A percentile compares a stretch with the other conserved stretches of the same genome.
Evolutionary conservation across 2,888 invertebrate species (phyloP).

Genomic region (Salticus scenicus): DNA sequence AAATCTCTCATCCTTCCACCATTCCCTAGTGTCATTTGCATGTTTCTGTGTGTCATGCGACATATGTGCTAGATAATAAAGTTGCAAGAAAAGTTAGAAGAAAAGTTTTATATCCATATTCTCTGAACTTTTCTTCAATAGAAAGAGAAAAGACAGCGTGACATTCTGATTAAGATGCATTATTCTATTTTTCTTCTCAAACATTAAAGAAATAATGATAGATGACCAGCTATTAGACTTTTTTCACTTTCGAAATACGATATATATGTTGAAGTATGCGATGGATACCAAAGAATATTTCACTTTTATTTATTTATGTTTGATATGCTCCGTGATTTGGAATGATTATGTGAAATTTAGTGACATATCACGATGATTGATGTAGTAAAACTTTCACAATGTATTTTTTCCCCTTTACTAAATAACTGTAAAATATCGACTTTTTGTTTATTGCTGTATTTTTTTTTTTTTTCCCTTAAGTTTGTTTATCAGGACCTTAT

Average conservation of each 20-base stretch:
- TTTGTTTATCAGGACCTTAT: too few relatives aligned
- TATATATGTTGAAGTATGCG: background rate
- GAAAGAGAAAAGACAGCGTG: background rate
- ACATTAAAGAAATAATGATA: conserved; percentile 1
- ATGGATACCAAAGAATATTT: background rate
- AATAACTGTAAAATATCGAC: too few relatives aligned
- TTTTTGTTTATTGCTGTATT: too few relatives aligned
- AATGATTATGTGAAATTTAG: conserved; percentile 4
- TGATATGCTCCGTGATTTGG: background rate
- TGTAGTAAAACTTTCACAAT: background rate
- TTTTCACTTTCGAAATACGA: background rate
- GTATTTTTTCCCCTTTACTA: too few relatives aligned
- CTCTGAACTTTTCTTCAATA: too few relatives aligned
- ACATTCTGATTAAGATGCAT: background rate
- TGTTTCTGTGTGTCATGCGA: too few relatives aligned
- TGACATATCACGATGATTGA: background rate
- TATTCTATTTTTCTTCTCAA: background rate
- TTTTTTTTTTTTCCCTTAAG: too few relatives aligned
- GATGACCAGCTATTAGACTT: background rate
- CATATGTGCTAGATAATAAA: too few relatives aligned
- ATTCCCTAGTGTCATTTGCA: too few relatives aligned
- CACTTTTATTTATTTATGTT: background rate
- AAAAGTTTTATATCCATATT: too few relatives aligned
- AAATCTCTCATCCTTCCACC: too few relatives aligned
- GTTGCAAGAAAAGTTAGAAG: too few relatives aligned